A percentile compares a stretch with the other conserved stretches of the same genome.
These are phyloP conservation scores for Desoria tigrina DNA, from an alignment of 2,888 invertebrate genomes.

Conservation along the genomic window DNA sequence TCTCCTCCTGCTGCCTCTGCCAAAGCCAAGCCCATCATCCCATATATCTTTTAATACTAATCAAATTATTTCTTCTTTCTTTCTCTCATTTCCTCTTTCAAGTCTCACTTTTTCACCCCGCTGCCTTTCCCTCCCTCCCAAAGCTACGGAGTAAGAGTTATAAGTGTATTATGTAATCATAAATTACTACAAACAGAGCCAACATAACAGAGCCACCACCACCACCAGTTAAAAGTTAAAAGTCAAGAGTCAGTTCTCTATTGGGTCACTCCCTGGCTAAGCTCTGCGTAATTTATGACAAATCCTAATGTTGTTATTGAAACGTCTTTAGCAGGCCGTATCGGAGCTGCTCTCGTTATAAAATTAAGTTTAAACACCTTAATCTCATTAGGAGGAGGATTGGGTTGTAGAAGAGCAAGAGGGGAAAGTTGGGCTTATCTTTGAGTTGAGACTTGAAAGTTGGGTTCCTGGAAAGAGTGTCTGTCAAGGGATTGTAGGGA, in stretches of 20 bases:
- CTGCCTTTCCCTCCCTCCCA: slow-evolving; percentile 4
- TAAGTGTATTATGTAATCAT: slow-evolving; percentile 9
- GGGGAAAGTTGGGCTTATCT: not conserved
- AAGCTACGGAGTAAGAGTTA: not conserved
- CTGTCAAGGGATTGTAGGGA: slow-evolving; percentile 13
- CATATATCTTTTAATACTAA: slow-evolving; percentile 35
- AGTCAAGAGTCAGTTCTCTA: no score
- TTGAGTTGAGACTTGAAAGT: not conserved
- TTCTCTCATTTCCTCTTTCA: slow-evolving; percentile 33
- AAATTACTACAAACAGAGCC: slow-evolving; percentile 4
- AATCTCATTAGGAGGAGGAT: no score
- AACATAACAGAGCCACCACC: slow-evolving; percentile 2
- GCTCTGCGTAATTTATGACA: no score
- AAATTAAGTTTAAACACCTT: no score
- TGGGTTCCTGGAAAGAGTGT: slow-evolving; percentile 19
- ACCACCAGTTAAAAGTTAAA: no score
- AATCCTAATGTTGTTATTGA: no score
- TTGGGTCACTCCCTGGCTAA: no score
- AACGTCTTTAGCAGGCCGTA: no score
- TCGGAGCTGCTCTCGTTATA: no score
- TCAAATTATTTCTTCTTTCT: slow-evolving; percentile 49
- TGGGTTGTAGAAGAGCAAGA: not conserved
- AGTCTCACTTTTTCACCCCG: slow-evolving; percentile 27
- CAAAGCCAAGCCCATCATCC: not conserved
- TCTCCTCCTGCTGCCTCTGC: slow-evolving; percentile 29